Evolutionary conservation across 2,888 invertebrate species (phyloP).

Genomic region (Byasa hedistus): DNA sequence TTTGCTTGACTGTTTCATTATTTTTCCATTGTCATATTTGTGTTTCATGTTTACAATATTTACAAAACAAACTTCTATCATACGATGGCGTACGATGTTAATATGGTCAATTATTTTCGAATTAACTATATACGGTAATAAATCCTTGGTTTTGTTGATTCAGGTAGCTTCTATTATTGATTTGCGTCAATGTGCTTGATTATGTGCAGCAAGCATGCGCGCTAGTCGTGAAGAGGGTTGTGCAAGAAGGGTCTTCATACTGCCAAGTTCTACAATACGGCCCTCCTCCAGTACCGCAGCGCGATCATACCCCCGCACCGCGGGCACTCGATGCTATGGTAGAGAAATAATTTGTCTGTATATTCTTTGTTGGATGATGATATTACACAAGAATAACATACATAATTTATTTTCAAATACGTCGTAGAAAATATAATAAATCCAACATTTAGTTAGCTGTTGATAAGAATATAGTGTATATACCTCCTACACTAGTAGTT

Average conservation of each 20-base stretch:
- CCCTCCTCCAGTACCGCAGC: conserved; percentile 86
- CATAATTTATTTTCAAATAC: background rate
- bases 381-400: background rate
- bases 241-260: conserved; percentile 78
- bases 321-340: conserved; percentile 85
- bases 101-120: background rate
- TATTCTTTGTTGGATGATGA: background rate
- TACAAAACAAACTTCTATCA: background rate
- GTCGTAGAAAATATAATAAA: too few relatives aligned
- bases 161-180: too few relatives aligned
- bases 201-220: conserved; percentile 74
- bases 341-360: background rate
- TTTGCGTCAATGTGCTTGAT: conserved; percentile 35
- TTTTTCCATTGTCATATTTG: background rate
- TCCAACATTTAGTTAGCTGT: too few relatives aligned
- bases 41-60: background rate
- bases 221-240: conserved; percentile 80
- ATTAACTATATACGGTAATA: background rate
- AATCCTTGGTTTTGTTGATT: background rate
- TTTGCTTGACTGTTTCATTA: background rate
- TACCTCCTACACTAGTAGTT: too few relatives aligned
- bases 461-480: too few relatives aligned
- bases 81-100: background rate
- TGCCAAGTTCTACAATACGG: conserved; percentile 83
- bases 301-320: conserved; percentile 84